phyloP scores from a whole-genome alignment of 2,888 invertebrate species.

The Protophormia terraenovae region DNA sequence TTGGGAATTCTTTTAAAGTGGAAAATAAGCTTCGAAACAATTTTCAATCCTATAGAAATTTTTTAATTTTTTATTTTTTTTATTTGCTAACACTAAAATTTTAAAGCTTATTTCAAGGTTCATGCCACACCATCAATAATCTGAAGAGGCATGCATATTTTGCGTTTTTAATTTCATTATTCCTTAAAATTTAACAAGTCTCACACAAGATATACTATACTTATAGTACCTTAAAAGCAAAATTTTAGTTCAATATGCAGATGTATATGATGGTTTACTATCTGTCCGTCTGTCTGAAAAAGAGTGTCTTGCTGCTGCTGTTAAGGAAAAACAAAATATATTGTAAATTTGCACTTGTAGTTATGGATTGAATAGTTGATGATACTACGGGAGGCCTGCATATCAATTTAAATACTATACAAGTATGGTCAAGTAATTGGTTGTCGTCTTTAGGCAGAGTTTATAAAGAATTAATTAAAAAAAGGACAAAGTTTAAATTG shows the following conservation, averaged over 20 bases:
- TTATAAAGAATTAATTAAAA: conserved; percentile 20
- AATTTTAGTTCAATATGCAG: no score
- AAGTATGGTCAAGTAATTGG: conserved; percentile 7
- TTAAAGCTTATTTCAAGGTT: conserved; percentile 46
- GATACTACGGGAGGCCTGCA: conserved; percentile 58
- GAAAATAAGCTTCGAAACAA: background rate
- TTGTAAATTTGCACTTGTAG: conserved; percentile 58
- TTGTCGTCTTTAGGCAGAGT: conserved; percentile 14
- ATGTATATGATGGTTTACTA: background rate
- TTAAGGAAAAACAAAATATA: conserved; percentile 24
- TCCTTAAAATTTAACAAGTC: conserved; percentile 39
- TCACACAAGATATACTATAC: conserved; percentile 2
- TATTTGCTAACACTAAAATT: background rate
- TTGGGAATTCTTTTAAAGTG: no score
- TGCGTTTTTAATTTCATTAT: conserved; percentile 33
- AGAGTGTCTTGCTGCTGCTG: conserved; percentile 41
- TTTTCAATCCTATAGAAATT: background rate
- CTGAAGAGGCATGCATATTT: background rate
- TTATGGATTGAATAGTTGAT: conserved; percentile 20
- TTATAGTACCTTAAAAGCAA: background rate
- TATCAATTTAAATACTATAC: conserved; percentile 50
- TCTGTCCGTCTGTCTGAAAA: conserved; percentile 6
- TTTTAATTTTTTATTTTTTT: no score
- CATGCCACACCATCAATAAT: conserved; percentile 37
- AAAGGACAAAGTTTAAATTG: background rate